These are phyloP conservation scores for Gracilinanus agilis DNA, from an alignment of 2,113 vertebrate genomes.

Conservation along the genomic window DNA sequence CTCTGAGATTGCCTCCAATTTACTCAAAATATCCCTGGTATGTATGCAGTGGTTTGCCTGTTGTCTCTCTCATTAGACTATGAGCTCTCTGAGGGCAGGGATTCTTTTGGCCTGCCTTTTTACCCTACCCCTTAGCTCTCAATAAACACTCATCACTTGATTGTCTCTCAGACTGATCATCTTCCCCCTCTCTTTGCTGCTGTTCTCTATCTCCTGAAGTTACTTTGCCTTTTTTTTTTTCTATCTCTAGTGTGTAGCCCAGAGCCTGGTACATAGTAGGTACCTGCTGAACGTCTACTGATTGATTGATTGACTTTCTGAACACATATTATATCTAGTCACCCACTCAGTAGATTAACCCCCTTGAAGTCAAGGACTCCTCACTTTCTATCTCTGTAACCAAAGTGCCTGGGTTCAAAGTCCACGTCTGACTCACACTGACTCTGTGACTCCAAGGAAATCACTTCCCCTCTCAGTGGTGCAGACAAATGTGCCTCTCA, in stretches of 20 bases:
- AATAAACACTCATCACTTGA: not conserved
- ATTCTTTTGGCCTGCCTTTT: not conserved
- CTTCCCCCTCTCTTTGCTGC: not conserved
- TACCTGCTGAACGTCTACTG: not conserved
- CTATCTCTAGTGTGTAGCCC: not conserved
- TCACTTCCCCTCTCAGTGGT: too few species aligned
- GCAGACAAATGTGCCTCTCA: too few species aligned
- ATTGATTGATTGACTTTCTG: not conserved
- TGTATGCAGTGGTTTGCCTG: too few species aligned
- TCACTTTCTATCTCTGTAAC: not conserved
- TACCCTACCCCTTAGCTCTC: not conserved
- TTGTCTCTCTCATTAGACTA: not conserved
- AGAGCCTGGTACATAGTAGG: not conserved
- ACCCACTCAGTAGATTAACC: not conserved
- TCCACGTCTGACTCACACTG: too few species aligned
- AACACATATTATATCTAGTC: not conserved
- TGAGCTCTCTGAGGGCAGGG: not conserved
- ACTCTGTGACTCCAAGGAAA: too few species aligned
- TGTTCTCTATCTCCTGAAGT: not conserved
- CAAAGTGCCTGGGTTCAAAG: too few species aligned
- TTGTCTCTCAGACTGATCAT: not conserved
- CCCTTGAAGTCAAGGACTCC: not conserved
- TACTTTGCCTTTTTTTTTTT: not conserved
- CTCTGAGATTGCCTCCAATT: too few species aligned
- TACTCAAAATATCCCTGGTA: too few species aligned